phyloP scores from a whole-genome alignment of 2,113 vertebrate species.

The Eulemur rufifrons region DNA sequence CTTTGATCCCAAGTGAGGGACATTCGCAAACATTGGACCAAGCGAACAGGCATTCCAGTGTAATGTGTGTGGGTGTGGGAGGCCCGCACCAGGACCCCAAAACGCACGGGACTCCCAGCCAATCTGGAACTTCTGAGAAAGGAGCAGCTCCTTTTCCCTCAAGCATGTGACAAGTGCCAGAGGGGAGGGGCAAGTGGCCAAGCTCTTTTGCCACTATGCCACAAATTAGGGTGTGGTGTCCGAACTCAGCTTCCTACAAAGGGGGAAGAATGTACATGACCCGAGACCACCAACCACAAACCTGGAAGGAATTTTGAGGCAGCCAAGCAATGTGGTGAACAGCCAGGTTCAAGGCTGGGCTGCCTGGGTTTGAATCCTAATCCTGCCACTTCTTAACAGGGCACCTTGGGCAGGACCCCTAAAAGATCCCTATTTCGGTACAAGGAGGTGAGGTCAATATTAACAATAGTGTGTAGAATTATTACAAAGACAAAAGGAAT shows the following conservation, averaged over 20 bases:
- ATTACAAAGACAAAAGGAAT: not conserved
- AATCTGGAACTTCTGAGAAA: not conserved
- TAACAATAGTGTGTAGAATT: not conserved
- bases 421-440: not conserved
- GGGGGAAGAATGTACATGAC: not conserved
- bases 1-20: not conserved
- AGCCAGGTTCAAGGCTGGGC: not conserved
- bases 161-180: not conserved
- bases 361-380: not conserved
- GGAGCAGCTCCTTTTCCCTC: not conserved
- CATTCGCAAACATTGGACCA: not conserved
- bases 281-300: not conserved
- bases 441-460: not conserved
- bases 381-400: not conserved
- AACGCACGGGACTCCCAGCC: not conserved
- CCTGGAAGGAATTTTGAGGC: not conserved
- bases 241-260: not conserved
- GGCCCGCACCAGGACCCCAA: not conserved
- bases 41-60: not conserved
- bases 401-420: not conserved
- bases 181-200: not conserved
- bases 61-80: not conserved
- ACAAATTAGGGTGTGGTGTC: not conserved
- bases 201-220: not conserved
- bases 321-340: not conserved